Base-by-base conservation (phyloP, 2,797 vertebrate species). In the Melopsittacus undulatus region DNA sequence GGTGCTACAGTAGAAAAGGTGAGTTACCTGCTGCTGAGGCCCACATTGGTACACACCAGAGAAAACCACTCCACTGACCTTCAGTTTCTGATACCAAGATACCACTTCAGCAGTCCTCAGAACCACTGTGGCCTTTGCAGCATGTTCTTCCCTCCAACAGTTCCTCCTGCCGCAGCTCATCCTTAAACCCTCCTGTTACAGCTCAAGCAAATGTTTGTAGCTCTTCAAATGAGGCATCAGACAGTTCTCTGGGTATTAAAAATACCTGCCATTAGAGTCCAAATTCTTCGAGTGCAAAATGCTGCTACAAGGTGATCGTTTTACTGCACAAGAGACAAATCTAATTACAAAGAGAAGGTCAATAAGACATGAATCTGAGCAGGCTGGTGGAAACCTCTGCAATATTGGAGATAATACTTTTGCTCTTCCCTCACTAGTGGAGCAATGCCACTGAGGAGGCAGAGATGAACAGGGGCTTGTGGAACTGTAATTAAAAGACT, bases 261-360 rank as follows among this genome's bases (percentile, higher is more conserved):
- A 82, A 54, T 7, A 61, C 7, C 88, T 29, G 30, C 20, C 66
- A 27, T 5, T 11, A 51, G 46, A 90, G 92, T 1, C 70, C 52
- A 30, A 74, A 83, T 83, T 62, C 94, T 84, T 84, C 4, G 45
- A 95, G 51, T 70, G 90, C 88, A 80, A 30, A 59, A 72, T 34
- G 51, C 40, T 84, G 5, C 0, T 12, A 16, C 21, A 30, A 67
- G 6, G 40, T 45, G 36, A 69, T 8, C 27, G 5, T 24, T 76
- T 32, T 42, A 13, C 46, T 8, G 43, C 46, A 51, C n/a, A 43
- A 42, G 38, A 73, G 69, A 76, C 24, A 88, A 95, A 86, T 59
- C 85, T 67, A 88, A 92, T 88, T 83, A 72, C 84, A 30, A 46
- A 1, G 38, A 87, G 89, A 54, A 91, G 83, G 92, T 90, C 94